Evolutionary conservation across 2,797 vertebrate genomes (phyloP), one percentile per base, ranked within the genome.

Genomic region (Falco naumanni): DNA sequence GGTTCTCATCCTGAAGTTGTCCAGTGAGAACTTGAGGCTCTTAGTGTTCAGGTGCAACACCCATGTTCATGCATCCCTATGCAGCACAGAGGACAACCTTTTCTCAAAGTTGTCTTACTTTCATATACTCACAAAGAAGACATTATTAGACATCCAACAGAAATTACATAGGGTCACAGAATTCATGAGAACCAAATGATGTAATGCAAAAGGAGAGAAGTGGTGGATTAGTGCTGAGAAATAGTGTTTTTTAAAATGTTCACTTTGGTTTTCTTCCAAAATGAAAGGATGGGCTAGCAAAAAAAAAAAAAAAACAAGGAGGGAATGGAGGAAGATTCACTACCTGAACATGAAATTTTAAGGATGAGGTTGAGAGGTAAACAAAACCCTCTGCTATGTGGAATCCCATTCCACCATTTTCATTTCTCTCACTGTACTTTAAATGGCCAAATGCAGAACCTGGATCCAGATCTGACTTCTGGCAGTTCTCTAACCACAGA

Each of bases 41-140:
- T 65, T 22, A 6, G 28, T 15, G 34, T 26, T 48, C 22, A 20
- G 17, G 41, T 74, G 34, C 45, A 69, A 20, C 0, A 1, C 8
- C 19, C 39, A 9, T 5, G 7, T 12, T 24, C 22, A 34, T 2
- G 7, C 51, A 15, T 0, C 16, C 16, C 51, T 31, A 20, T 0
- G 5, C 11, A 16, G 15, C 3, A 9, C 39, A 47, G 37, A 6
- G 6, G 22, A 60, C n/a, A 39, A n/a, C 18, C 19, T 63, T 43
- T 60, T 47, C 18, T 60, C 31, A n/a, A 11, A 41, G 6, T 8
- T 8, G 4, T 16, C 25, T 53, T 26, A 25, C 50, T 33, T 56
- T 14, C 22, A n/a, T 8, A 24, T 16, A 24, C 13, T 47, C 17
- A 15, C 11, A 64, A 37, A 29, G 15, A 79, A 34, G n/a, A 8